Percentiles rank a stretch among this genome's conserved stretches.
These are phyloP conservation scores for Paramormyrops kingsleyae DNA, from an alignment of 2,113 vertebrate species.

Conservation along the genomic window DNA sequence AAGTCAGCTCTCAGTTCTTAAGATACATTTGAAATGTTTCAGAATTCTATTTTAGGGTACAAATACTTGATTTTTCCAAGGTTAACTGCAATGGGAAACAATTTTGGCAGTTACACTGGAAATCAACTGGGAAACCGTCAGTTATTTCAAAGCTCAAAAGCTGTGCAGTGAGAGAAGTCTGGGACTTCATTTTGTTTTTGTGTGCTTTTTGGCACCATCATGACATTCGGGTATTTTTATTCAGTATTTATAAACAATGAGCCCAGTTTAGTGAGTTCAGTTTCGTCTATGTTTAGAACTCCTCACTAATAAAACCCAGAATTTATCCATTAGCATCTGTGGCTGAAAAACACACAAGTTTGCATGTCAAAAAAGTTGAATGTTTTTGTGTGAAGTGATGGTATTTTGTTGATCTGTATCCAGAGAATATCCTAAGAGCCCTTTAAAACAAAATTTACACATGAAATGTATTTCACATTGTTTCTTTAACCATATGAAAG, in stretches of 20 bases:
- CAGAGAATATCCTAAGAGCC: neutral
- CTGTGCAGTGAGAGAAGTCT: neutral
- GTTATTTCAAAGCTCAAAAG: neutral
- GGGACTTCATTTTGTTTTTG: neutral
- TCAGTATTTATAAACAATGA: neutral
- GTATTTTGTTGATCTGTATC: neutral
- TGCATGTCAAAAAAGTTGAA: neutral
- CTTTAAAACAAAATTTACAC: neutral
- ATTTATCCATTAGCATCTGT: neutral
- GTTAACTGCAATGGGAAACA: neutral
- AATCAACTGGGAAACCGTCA: neutral
- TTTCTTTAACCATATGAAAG: neutral
- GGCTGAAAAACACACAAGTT: neutral
- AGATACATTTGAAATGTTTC: neutral
- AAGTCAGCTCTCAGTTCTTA: neutral
- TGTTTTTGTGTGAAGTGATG: neutral
- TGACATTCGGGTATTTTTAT: neutral
- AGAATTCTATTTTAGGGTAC: neutral
- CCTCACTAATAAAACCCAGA: neutral
- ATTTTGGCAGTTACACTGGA: neutral
- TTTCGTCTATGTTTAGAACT: neutral
- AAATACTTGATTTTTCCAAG: neutral
- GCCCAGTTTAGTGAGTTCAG: neutral
- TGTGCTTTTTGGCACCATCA: neutral
- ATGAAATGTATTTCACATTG: neutral